Evolutionary conservation across 2,797 vertebrate species (phyloP).

Genomic region (Gymnopithys bicolor): DNA sequence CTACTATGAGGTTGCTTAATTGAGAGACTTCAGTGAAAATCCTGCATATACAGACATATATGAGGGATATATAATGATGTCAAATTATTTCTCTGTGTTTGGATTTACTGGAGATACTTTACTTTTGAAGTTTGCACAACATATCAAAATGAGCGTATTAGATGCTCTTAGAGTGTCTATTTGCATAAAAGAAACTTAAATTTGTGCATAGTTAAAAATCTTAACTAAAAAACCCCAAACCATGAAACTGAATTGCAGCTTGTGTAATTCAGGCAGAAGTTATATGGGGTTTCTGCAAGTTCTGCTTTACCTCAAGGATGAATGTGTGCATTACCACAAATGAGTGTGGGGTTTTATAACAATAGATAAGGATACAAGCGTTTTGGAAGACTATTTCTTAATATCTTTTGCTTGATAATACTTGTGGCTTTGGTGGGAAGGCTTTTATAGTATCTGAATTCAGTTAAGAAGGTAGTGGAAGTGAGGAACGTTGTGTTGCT

Average conservation of each 20-base stretch:
- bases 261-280: neutral
- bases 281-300: neutral
- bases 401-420: conserved; percentile 23
- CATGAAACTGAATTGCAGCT: neutral
- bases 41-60: rapidly evolving
- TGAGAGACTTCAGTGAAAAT: neutral
- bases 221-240: neutral
- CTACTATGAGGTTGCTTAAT: neutral
- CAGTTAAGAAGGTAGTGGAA: neutral
- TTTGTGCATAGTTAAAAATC: neutral
- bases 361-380: neutral
- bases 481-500: neutral
- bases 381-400: conserved; percentile 11
- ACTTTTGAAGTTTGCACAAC: neutral
- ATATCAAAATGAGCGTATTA: neutral
- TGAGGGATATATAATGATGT: neutral
- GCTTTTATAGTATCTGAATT: neutral
- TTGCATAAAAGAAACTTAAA: neutral
- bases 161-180: neutral
- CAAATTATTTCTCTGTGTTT: neutral
- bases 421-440: conserved; percentile 12
- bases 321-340: neutral
- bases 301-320: neutral
- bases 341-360: neutral
- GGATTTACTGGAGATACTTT: neutral